Evolutionary conservation across 2,888 invertebrate species (phyloP), one percentile per base, ranked within the genome.

Genomic region (Prenolepis imparis): DNA sequence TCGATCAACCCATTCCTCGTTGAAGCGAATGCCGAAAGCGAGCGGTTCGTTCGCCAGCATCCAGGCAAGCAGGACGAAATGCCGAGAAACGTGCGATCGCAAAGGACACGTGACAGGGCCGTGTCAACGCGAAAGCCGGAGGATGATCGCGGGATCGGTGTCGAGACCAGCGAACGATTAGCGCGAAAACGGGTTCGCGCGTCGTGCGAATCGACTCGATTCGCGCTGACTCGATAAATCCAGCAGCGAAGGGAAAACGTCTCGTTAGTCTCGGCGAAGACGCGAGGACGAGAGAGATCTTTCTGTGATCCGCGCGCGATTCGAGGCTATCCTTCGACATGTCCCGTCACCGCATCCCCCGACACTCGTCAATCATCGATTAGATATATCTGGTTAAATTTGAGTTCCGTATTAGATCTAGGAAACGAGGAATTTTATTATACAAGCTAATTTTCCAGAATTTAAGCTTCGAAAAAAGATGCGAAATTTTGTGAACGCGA

Each of bases 181-280:
- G 90, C 88, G 87, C 88, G 85, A 73, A 85, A 86, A 86, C 85
- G 84, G 57, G 86, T 82, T 72, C 86, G 85, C 88, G 80, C 21
- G 52, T 85, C 88, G 89, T 77, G 88, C 89, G 83, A 88, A 86
- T 89, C 89, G 75, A 15, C 67, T 55, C 74, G 63, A 55, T 66
- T 52, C 24, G n/a, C 15, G 39, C 32, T 39, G 41, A 55, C 68
- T 44, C 90, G 90, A 90, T 90, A 90, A 90, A 90, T 90, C 88
- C 87, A 86, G 32, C 87, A 86, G 32, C 83, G 90, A 72, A 90
- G 90, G 90, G 90, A 90, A 90, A 90, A 90, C 86, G 90, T 90
- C 90, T 90, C 90, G 90, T 90, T 90, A 90, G 90, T 85, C 52
- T 52, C 87, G 86, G 61, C 66, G 84, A 83, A 67, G 73, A 52